Evolutionary conservation across 2,113 vertebrate species (phyloP).

Genomic region (Rhinoptilus africanus): DNA sequence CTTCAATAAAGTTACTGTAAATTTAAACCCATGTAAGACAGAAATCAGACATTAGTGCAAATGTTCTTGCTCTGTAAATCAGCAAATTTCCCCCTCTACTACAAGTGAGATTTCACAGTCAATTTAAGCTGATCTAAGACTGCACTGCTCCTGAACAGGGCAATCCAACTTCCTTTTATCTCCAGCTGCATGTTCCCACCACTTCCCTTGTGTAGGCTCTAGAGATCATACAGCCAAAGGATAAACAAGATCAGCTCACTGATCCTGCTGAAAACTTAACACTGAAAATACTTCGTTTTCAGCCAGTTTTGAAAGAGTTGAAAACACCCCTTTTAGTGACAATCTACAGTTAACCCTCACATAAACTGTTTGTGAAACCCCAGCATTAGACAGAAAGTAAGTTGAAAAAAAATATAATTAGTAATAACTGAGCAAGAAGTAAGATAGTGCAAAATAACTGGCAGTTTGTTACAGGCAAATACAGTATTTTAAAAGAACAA

Average conservation of each 20-base stretch:
- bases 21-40: background rate
- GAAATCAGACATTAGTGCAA: constrained; percentile 1
- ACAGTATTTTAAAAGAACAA: background rate
- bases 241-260: constrained; percentile 61
- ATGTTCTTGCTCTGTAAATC: constrained; percentile 8
- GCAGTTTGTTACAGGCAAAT: background rate
- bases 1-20: background rate
- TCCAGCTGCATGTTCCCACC: constrained; percentile 55
- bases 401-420: background rate
- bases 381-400: background rate
- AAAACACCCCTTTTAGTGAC: background rate
- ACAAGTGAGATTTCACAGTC: constrained; percentile 67
- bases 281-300: background rate
- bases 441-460: background rate
- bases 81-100: constrained; percentile 14
- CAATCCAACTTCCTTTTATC: constrained; percentile 67
- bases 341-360: background rate
- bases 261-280: constrained; percentile 33
- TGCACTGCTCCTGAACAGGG: constrained; percentile 51
- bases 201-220: constrained; percentile 61
- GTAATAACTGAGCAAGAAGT: background rate
- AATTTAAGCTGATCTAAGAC: constrained; percentile 67
- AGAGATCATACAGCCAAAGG: constrained; percentile 30
- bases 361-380: background rate
- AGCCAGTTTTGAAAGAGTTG: background rate